phyloP scores from a whole-genome alignment of 2,888 invertebrate species.

The Agonopterix subpropinquella region DNA sequence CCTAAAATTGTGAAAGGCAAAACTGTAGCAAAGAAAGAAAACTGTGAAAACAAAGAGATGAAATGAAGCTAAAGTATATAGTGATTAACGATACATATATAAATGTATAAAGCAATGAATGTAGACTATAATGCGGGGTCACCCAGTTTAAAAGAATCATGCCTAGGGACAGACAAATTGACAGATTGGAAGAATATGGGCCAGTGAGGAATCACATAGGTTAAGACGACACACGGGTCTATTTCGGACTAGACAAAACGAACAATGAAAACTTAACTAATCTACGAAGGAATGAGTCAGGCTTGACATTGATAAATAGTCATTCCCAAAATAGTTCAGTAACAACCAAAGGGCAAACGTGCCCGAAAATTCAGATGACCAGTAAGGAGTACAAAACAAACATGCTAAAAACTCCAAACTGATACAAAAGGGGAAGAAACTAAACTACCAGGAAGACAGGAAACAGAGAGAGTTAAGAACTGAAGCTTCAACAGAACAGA shows the following conservation, averaged over 20 bases:
- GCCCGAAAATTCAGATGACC: background rate
- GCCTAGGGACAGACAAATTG: constrained; percentile 35
- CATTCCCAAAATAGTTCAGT: constrained; percentile 29
- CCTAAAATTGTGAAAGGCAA: background rate
- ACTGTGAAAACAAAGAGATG: too few species aligned
- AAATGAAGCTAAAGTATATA: too few species aligned
- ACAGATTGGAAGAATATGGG: constrained; percentile 27
- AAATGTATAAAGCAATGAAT: background rate
- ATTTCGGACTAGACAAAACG: constrained; percentile 44
- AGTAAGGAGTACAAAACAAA: background rate
- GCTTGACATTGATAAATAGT: constrained; percentile 18
- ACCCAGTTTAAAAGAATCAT: constrained; percentile 22
- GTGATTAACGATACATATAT: too few species aligned
- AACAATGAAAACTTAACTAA: constrained; percentile 32
- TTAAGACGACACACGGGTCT: constrained; percentile 40
- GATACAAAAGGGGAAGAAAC: constrained; percentile 33
- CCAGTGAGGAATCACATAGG: constrained; percentile 41
- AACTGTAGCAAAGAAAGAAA: too few species aligned
- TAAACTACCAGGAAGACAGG: constrained; percentile 62
- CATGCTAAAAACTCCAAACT: constrained; percentile 16
- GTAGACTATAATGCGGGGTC: constrained; percentile 22
- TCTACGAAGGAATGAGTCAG: constrained; percentile 51
- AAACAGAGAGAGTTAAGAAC: constrained; percentile 38
- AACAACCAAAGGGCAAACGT: constrained; percentile 19
- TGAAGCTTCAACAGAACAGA: constrained; percentile 69